These are phyloP conservation scores for Puma concolor DNA, from an alignment of 2,113 vertebrate species.

Conservation along the genomic window DNA sequence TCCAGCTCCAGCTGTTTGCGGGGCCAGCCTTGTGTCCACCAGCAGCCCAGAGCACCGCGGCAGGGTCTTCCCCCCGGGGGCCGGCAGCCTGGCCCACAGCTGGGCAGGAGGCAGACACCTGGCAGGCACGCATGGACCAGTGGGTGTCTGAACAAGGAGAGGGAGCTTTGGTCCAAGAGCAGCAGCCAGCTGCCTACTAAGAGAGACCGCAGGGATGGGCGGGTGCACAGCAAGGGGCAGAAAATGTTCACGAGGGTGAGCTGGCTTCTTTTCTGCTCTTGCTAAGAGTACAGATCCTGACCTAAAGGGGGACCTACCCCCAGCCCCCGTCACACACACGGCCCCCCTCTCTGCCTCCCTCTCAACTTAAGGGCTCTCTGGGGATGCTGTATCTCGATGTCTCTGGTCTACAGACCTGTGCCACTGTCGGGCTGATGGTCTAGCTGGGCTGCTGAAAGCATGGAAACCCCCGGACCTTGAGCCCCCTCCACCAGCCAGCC, in stretches of 20 bases:
- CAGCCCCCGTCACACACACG: too few species aligned
- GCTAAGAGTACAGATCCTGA: neutral
- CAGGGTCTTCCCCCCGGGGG: neutral
- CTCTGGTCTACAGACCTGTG: neutral
- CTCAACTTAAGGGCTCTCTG: neutral
- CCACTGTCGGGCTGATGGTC: neutral
- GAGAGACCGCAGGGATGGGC: rapidly evolving
- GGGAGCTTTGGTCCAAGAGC: neutral
- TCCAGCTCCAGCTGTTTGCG: neutral
- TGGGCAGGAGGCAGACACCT: neutral
- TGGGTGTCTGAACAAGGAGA: neutral
- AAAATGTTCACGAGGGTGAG: rapidly evolving
- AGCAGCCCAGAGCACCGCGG: neutral
- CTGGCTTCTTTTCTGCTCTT: neutral
- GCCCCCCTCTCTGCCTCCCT: neutral
- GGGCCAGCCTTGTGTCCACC: neutral
- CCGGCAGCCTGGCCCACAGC: too few species aligned
- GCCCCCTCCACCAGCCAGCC: neutral
- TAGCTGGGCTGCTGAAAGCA: neutral
- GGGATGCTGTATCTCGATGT: rapidly evolving
- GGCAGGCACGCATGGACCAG: neutral
- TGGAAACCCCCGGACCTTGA: neutral
- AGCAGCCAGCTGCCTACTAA: neutral
- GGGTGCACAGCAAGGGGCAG: rapidly evolving
- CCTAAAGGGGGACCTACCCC: neutral